Evolutionary conservation across 2,888 invertebrate genomes (phyloP).

Genomic region (Parelbella ahira): DNA sequence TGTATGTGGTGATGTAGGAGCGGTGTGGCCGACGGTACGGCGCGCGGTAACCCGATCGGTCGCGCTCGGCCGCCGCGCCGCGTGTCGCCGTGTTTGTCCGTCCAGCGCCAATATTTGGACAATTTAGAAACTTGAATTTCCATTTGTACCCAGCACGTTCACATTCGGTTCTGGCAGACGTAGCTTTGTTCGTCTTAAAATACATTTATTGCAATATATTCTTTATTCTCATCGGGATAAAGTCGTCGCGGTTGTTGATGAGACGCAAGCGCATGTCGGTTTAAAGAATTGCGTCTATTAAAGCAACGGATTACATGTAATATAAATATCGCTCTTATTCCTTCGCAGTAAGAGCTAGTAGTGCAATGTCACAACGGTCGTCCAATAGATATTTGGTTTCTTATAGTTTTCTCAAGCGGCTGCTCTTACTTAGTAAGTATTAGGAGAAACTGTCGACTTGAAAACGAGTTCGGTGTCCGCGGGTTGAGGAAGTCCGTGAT

Average conservation of each 20-base stretch:
- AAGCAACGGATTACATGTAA: too few species aligned
- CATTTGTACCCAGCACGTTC: constrained; percentile 41
- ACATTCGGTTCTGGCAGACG: too few species aligned
- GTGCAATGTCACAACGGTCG: constrained; percentile 5
- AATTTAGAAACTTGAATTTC: constrained; percentile 70
- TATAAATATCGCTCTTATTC: constrained; percentile 3
- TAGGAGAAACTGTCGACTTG: constrained; percentile 13
- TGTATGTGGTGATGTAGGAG: too few species aligned
- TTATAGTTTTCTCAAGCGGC: background rate
- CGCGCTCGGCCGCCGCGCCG: constrained; percentile 10
- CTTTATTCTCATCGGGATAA: too few species aligned
- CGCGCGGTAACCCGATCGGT: constrained; percentile 15
- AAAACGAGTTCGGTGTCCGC: too few species aligned
- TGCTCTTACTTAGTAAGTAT: constrained; percentile 1
- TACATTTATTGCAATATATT: too few species aligned
- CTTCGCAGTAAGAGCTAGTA: constrained; percentile 2
- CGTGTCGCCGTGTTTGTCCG: constrained; percentile 7
- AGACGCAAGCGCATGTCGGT: too few species aligned
- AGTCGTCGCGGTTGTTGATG: too few species aligned
- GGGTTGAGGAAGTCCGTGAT: too few species aligned
- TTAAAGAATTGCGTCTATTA: too few species aligned
- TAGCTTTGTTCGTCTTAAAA: too few species aligned
- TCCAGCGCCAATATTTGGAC: constrained; percentile 52
- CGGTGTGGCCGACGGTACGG: constrained; percentile 4
- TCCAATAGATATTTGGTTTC: constrained; percentile 6